phyloP scores from a whole-genome alignment of 2,888 invertebrate genomes.

The Linyphia triangularis region DNA sequence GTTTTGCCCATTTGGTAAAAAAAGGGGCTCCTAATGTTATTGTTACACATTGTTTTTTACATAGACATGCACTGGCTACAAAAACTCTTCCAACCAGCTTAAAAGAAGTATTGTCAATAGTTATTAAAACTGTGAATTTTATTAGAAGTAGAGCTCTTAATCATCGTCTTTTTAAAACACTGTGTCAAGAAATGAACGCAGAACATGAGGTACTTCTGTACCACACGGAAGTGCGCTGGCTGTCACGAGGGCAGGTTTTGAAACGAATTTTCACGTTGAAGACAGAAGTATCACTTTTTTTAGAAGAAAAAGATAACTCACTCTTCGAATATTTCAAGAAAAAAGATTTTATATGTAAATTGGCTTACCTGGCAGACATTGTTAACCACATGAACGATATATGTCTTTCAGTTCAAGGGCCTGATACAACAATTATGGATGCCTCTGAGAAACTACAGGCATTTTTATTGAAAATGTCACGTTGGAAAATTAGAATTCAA shows the following conservation, averaged over 20 bases:
- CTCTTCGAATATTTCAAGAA: slow-evolving; percentile 55
- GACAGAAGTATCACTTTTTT: too few relatives aligned
- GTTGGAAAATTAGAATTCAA: slow-evolving; percentile 54
- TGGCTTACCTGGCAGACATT: too few relatives aligned
- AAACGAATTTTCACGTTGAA: slow-evolving; percentile 50
- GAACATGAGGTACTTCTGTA: slow-evolving; percentile 59
- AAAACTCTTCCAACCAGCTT: slow-evolving; percentile 52
- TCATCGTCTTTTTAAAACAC: slow-evolving; percentile 57
- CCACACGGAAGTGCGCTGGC: slow-evolving; percentile 59
- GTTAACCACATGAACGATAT: too few relatives aligned
- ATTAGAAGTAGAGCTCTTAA: slow-evolving; percentile 57
- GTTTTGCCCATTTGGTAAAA: too few relatives aligned
- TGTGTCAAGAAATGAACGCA: slow-evolving; percentile 55
- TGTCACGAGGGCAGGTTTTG: slow-evolving; percentile 59
- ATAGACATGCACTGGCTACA: slow-evolving; percentile 51
- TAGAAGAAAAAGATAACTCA: too few relatives aligned
- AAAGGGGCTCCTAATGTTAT: too few relatives aligned
- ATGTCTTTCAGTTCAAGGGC: too few relatives aligned
- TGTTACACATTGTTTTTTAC: too few relatives aligned
- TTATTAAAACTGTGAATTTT: slow-evolving; percentile 57
- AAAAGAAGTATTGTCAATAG: slow-evolving; percentile 51
- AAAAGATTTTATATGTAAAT: too few relatives aligned
- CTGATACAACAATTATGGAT: slow-evolving; percentile 51
- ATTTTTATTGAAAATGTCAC: slow-evolving; percentile 53
- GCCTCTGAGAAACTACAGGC: slow-evolving; percentile 56